A percentile compares a stretch with the other conserved stretches of the same genome.
Conservation (phyloP, 1,140 invertebrate genomes). For the Trichonephila clavipes region DNA sequence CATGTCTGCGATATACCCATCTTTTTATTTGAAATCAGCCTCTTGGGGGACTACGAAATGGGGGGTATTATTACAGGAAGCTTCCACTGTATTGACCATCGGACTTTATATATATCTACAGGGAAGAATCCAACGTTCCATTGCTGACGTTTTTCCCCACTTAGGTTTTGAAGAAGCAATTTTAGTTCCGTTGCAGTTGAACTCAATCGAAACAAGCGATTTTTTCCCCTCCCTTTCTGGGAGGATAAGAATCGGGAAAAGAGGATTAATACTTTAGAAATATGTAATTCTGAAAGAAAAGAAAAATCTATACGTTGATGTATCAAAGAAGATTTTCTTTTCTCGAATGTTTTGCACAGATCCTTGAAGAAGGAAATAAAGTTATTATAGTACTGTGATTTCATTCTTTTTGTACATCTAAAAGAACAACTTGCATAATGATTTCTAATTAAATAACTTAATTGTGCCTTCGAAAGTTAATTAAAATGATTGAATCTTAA, state of each 20-base stretch:
- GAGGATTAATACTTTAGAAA: neutral
- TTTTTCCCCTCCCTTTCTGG: neutral
- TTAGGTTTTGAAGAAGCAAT: constrained; percentile 36
- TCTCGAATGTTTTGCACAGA: no score
- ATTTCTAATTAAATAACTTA: no score
- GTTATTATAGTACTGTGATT: no score
- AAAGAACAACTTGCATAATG: no score
- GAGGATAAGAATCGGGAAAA: neutral
- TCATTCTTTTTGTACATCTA: no score
- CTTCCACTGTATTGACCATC: constrained; percentile 18
- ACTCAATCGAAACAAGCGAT: neutral
- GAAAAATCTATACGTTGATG: neutral
- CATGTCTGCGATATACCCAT: constrained; percentile 54
- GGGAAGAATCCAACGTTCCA: neutral
- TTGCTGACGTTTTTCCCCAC: constrained; percentile 41
- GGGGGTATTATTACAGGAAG: constrained; percentile 17
- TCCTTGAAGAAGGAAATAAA: no score
- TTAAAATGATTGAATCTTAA: no score
- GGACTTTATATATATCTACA: neutral
- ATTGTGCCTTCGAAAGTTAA: no score
- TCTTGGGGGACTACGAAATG: neutral
- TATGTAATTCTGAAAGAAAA: neutral
- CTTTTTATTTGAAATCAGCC: constrained; percentile 56
- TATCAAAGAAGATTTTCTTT: neutral
- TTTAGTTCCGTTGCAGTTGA: neutral